Conservation (phyloP, 1,140 invertebrate species). For the Euglossa dilemma region DNA sequence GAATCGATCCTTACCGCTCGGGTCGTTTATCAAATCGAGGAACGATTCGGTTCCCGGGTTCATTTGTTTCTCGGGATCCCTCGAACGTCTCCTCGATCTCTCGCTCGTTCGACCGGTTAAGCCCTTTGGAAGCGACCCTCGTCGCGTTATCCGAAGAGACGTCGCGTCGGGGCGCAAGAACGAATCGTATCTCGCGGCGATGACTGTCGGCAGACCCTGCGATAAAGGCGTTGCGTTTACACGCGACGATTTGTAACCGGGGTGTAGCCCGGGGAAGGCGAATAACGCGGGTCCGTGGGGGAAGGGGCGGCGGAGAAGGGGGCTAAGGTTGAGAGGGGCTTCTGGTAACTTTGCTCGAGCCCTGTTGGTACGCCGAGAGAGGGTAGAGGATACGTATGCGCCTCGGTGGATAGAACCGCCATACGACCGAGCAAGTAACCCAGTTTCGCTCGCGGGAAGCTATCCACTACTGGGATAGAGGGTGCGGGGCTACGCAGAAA, state of each 20-base stretch:
- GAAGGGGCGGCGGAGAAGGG: not conserved
- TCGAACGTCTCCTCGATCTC: too few species aligned
- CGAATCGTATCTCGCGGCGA: too few species aligned
- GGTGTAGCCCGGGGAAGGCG: not conserved
- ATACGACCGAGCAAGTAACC: slow-evolving; percentile 56
- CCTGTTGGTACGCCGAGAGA: slow-evolving; percentile 38
- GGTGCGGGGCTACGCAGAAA: not conserved
- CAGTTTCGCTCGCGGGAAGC: slow-evolving; percentile 51
- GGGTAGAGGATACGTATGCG: slow-evolving; percentile 4
- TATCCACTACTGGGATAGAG: not conserved
- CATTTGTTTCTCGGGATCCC: not conserved
- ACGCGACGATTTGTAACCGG: slow-evolving; percentile 2
- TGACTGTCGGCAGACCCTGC: too few species aligned
- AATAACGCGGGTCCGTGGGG: not conserved
- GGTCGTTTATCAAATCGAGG: slow-evolving; percentile 37
- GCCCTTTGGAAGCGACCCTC: not conserved
- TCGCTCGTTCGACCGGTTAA: not conserved
- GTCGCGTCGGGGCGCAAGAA: not conserved
- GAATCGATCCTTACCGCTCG: slow-evolving; percentile 10
- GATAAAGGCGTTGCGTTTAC: not conserved
- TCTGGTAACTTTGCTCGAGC: slow-evolving; percentile 34
- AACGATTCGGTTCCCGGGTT: not conserved
- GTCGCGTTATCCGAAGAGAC: not conserved
- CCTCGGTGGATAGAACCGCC: slow-evolving; percentile 31
- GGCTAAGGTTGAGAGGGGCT: slow-evolving; percentile 24